These are phyloP conservation scores for Pseudobourletiella spinata DNA, from an alignment of 1,140 invertebrate genomes.

Conservation along the genomic window DNA sequence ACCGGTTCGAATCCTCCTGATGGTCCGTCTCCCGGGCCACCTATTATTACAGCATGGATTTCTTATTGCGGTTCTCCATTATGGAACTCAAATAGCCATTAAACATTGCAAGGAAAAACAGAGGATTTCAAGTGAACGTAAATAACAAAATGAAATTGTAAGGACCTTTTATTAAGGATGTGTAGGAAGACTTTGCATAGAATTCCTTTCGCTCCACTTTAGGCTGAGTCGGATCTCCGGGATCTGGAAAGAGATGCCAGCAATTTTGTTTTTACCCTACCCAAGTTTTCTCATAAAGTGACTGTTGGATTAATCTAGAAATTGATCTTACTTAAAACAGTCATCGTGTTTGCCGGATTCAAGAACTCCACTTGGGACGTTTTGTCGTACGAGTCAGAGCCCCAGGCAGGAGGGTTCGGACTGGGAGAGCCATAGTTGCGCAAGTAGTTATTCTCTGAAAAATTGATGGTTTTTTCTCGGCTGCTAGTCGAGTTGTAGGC, in stretches of 20 bases:
- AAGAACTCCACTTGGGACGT: conserved; percentile 44
- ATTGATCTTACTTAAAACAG: conserved; percentile 38
- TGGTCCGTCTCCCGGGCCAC: too few species aligned
- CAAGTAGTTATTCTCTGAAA: conserved; percentile 18
- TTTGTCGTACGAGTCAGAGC: too few species aligned
- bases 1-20: background rate
- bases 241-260: too few species aligned
- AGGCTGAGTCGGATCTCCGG: conserved; percentile 11
- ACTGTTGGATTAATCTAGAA: too few species aligned
- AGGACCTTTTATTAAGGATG: conserved; percentile 34
- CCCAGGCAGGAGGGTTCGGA: background rate
- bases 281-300: too few species aligned
- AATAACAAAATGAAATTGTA: too few species aligned
- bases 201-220: conserved; percentile 34
- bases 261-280: too few species aligned
- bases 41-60: too few species aligned
- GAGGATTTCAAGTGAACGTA: too few species aligned
- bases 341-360: conserved; percentile 44
- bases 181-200: conserved; percentile 34
- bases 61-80: too few species aligned
- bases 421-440: background rate
- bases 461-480: conserved; percentile 18
- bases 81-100: too few species aligned
- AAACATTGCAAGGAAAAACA: too few species aligned
- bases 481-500: conserved; percentile 1